These are phyloP conservation scores for Spilogale gracilis DNA, from an alignment of 2,113 vertebrate species.

Conservation along the genomic window DNA sequence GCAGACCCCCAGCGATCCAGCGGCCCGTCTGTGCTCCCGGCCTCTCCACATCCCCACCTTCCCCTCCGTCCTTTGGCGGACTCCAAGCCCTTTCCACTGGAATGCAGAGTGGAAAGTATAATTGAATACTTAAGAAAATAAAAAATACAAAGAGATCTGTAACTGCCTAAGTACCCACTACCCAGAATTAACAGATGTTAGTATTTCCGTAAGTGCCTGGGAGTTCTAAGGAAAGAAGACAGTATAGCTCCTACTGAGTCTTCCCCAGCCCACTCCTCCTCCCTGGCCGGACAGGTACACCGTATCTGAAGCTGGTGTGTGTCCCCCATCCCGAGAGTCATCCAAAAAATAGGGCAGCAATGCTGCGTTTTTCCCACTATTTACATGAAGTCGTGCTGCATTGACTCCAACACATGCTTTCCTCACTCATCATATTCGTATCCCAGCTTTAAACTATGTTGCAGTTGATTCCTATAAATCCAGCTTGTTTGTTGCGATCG, in stretches of 20 bases:
- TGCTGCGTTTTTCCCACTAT: neutral
- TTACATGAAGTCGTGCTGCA: neutral
- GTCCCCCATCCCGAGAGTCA: neutral
- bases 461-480: neutral
- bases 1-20: neutral
- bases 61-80: too few species aligned
- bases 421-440: neutral
- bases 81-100: neutral
- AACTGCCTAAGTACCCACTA: neutral
- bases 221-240: neutral
- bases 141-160: neutral
- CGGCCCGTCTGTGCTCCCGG: accelerated
- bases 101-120: neutral
- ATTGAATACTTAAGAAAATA: neutral
- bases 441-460: neutral
- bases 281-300: neutral
- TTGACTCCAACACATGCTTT: neutral
- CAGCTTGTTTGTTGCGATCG: neutral
- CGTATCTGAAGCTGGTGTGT: neutral
- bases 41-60: neutral
- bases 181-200: neutral
- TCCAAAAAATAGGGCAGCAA: neutral
- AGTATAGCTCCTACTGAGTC: neutral
- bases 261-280: neutral
- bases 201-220: neutral